Evolutionary conservation across 2,113 vertebrate genomes (phyloP), one percentile per base, ranked within the genome.

Genomic region (Xiphias gladius): DNA sequence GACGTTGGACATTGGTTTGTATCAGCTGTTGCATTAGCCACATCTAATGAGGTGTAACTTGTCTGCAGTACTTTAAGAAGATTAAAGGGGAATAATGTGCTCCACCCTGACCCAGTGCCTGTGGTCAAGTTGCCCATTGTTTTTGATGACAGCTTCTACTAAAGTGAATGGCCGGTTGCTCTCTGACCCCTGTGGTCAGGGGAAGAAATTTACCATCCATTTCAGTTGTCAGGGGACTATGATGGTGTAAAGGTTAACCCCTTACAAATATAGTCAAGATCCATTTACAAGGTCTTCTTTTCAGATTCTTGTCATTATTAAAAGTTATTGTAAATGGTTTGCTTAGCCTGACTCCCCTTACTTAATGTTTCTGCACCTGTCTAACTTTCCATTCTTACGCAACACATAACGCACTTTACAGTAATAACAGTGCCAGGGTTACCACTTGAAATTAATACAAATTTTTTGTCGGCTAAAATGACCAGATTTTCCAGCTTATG

Each of bases 11-110:
- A 61, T 32, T 64, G 59, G 24, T 87, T 39, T 73, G 68, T 62
- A 65, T 79, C 71, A 52, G 59, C 52, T 0, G 1, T 43, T 63
- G 76, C 30, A 81, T 86, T 76, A 82, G 83, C 71, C 26, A 24
- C n/a, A 35, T 8, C 50, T 84, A 85, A 84, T 87, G 62, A 88
- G 63, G 73, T 84, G 86, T 88, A 70, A 85, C 75, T 66, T 81
- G 43, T 17, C 9, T 82, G 84, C 61, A 64, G 37, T 59, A 19
- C 59, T 67, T 64, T 86, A 85, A 88, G 87, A 41, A 65, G 79
- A 85, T 91, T 86, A 86, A 77, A 76, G 7, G 0, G 66, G 58
- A 71, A 83, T 74, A 84, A 80, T 79, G 74, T 69, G 75, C 55
- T 73, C 71, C 82, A 26, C n/a, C 65, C 19, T 88, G 70, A 86